These are phyloP conservation scores for Etheostoma nigrum DNA, from an alignment of 2,797 vertebrate species.

Conservation along the genomic window DNA sequence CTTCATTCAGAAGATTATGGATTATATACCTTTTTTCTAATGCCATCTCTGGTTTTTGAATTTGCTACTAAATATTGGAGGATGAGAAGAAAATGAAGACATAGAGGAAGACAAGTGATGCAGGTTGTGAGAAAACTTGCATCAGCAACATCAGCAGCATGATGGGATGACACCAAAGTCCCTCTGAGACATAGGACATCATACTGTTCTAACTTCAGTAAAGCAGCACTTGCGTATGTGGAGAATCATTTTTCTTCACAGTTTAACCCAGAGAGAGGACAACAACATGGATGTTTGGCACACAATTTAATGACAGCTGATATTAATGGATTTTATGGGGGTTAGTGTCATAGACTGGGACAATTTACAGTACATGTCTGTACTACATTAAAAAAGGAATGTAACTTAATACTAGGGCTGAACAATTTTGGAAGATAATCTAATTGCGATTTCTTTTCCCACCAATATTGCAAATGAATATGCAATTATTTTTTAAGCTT, in stretches of 20 bases:
- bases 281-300: neutral
- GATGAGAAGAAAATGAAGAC: neutral
- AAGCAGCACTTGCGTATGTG: neutral
- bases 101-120: neutral
- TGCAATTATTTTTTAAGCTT: too few species aligned
- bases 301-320: neutral
- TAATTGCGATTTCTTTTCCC: too few species aligned
- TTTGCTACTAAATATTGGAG: neutral
- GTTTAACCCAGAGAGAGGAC: neutral
- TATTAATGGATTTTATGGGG: neutral
- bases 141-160: conserved; percentile 7
- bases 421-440: too few species aligned
- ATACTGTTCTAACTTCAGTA: neutral
- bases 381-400: neutral
- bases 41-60: neutral
- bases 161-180: neutral
- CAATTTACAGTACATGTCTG: neutral
- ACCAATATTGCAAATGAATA: too few species aligned
- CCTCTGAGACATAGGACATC: neutral
- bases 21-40: neutral
- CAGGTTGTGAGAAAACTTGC: neutral
- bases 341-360: neutral
- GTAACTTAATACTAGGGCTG: neutral
- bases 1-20: neutral
- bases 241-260: neutral